Evolutionary conservation across 2,113 vertebrate species (phyloP), one percentile per base, ranked within the genome.

Genomic region (Poeciliopsis turrubarensis): DNA sequence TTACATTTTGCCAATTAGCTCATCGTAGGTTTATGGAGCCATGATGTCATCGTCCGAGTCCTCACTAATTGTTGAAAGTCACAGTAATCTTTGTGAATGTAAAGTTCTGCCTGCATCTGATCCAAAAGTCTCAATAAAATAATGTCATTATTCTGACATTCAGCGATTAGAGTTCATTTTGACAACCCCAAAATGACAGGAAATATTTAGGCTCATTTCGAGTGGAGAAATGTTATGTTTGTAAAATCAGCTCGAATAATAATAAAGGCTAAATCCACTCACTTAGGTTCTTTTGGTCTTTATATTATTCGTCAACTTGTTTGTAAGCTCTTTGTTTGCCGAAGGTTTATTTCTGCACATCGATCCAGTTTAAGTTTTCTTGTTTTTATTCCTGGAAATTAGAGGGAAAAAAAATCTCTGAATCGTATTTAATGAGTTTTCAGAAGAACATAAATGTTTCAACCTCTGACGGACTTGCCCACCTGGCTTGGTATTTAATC

Each of bases 401-500:
- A 3, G 41, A 12, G 1, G 29, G 29, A 31, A 37, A 3, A 37
- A 41, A 41, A 64, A 63, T 51, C 14, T 65, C 51, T 29, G 0
- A 57, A 54, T 39, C 31, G 11, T 29, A 44, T 17, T 67, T 54
- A 77, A 60, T 81, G n/a, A 0, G 60, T 60, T 34, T 31, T 27
- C 1, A 67, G 34, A 2, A 34, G 15, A 34, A 72, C 74, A 72
- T 66, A 30, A 67, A 67, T 68, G 41, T 29, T 69, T 78, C 7
- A 9, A 47, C 27, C 15, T 32, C 12, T 27, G 64, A n/a, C 47
- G 19, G 27, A 32, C 41, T 25, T 62, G 47, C 51, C 37, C 63
- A 66, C 31, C 7, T 57, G 60, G 30, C 15, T 65, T 8, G 47
- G 39, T 60, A 34, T 70, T 60, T 75, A 65, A 75, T 72, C 60